A percentile compares a stretch with the other conserved stretches of the same genome.
These are phyloP conservation scores for Drosophila borealis DNA, from an alignment of 2,888 invertebrate genomes.

Conservation along the genomic window DNA sequence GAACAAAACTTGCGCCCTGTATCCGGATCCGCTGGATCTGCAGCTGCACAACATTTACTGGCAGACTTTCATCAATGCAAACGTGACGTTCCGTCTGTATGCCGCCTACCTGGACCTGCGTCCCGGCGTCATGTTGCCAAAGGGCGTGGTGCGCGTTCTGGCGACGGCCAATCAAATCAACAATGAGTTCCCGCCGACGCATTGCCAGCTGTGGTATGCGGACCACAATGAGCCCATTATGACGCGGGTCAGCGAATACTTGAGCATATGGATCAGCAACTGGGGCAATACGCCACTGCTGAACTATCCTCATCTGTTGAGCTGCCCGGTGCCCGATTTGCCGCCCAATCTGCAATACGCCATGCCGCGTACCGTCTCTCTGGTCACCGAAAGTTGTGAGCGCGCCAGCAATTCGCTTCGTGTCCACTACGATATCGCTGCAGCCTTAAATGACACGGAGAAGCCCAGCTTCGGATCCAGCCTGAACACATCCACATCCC, in stretches of 20 bases:
- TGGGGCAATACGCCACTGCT: slow-evolving; percentile 95
- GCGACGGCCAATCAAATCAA: slow-evolving; percentile 95
- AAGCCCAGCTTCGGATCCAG: neutral
- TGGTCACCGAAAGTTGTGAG: slow-evolving; percentile 49
- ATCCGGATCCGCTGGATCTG: slow-evolving; percentile 93
- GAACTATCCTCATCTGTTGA: slow-evolving; percentile 94
- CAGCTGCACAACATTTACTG: slow-evolving; percentile 97
- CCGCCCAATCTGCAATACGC: neutral
- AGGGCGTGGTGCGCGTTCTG: slow-evolving; percentile 89
- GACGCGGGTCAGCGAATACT: slow-evolving; percentile 89
- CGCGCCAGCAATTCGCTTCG: slow-evolving; percentile 80
- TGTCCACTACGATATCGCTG: slow-evolving; percentile 37
- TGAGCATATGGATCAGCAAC: slow-evolving; percentile 91
- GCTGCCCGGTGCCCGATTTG: slow-evolving; percentile 91
- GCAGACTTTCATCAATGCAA: slow-evolving; percentile 92
- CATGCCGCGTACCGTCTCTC: slow-evolving; percentile 56
- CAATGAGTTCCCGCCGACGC: slow-evolving; percentile 86
- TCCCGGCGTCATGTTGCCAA: slow-evolving; percentile 89
- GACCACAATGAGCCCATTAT: slow-evolving; percentile 90
- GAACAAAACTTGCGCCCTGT: slow-evolving; percentile 88
- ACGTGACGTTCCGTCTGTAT: slow-evolving; percentile 94
- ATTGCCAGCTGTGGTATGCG: slow-evolving; percentile 95
- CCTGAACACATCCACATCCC: too few species aligned
- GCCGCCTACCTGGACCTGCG: slow-evolving; percentile 95
- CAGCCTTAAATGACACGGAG: neutral